Conservation (phyloP, 2,113 vertebrate species). For the Puntigrus tetrazona region DNA sequence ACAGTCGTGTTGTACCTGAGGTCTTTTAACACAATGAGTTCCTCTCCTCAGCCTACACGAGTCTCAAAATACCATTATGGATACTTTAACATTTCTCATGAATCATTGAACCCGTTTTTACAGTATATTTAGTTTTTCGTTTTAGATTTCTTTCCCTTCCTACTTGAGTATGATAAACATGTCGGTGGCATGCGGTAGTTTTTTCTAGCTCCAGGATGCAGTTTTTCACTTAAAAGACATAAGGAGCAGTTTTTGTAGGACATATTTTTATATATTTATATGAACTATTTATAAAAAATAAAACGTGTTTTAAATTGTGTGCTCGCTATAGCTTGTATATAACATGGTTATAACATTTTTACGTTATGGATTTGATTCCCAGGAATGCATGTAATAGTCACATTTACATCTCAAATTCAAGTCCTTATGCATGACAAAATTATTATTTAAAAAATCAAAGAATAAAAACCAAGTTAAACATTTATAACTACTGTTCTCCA, state of each 20-base stretch:
- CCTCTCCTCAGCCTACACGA: background rate
- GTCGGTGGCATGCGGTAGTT: background rate
- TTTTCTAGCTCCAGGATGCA: background rate
- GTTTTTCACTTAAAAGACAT: background rate
- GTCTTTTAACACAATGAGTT: slow-evolving; percentile 18
- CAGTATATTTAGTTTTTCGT: background rate
- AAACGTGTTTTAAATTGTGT: background rate
- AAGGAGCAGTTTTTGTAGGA: background rate
- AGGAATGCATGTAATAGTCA: background rate
- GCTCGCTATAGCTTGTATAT: background rate
- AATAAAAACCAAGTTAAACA: background rate
- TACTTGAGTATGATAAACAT: background rate
- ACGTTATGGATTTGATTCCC: background rate
- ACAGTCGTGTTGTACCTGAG: slow-evolving; percentile 1
- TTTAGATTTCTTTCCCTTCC: background rate
- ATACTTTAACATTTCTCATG: slow-evolving; percentile 3
- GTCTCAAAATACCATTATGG: slow-evolving; percentile 39
- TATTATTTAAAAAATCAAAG: background rate
- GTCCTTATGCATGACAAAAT: background rate
- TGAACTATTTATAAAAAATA: background rate
- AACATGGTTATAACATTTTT: background rate
- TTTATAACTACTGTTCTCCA: too few species aligned
- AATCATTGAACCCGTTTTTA: slow-evolving; percentile 5
- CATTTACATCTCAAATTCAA: background rate
- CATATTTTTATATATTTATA: background rate